A percentile compares a stretch with the other conserved stretches of the same genome.
Evolutionary conservation across 2,113 vertebrate species (phyloP).

Genomic region (Calyptomena viridis): DNA sequence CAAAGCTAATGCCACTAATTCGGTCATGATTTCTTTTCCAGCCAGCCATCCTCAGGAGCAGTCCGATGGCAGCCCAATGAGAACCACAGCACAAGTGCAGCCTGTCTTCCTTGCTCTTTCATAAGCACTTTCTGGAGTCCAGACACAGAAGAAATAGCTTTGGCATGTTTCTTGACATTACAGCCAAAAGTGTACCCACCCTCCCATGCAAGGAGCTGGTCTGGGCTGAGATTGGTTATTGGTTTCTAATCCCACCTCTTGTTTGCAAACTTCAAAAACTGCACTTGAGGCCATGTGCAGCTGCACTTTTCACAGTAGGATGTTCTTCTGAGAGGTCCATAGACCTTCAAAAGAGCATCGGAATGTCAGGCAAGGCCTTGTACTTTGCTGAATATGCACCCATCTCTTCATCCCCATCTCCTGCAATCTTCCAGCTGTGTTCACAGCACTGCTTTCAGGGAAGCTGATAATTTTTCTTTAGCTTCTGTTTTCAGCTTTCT

Average conservation of each 20-base stretch:
- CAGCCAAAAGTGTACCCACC: neutral
- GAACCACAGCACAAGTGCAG: neutral
- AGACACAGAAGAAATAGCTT: neutral
- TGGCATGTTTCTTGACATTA: neutral
- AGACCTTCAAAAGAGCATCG: neutral
- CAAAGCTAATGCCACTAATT: neutral
- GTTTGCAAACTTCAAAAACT: neutral
- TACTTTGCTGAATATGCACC: accelerated
- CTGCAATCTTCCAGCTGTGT: neutral
- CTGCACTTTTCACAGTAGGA: neutral
- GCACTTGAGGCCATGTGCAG: neutral
- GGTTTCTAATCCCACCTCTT: neutral
- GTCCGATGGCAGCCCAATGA: neutral
- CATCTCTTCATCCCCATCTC: neutral
- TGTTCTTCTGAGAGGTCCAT: accelerated
- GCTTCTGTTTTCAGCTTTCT: neutral
- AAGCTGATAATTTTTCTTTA: neutral
- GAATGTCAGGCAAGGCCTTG: neutral
- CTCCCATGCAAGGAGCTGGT: neutral
- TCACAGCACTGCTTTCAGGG: accelerated
- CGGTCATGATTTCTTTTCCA: neutral
- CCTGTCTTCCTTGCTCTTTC: neutral
- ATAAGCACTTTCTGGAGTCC: neutral
- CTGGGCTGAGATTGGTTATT: neutral
- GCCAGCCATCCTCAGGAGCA: neutral